phyloP scores from a whole-genome alignment of 23 tunicate genomes.

The Aplidium turbinatum region DNA sequence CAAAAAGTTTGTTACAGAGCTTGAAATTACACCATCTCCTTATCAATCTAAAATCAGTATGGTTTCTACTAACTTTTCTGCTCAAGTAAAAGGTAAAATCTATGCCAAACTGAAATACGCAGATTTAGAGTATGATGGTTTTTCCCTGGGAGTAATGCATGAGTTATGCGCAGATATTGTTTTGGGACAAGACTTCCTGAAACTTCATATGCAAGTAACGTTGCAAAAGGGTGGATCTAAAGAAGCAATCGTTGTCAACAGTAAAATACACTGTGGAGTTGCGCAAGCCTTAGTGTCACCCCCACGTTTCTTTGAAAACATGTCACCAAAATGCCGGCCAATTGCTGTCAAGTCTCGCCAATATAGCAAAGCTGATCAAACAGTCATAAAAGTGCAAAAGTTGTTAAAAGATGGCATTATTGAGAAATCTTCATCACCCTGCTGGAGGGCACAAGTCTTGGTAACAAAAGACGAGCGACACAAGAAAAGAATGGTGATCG shows the following conservation, averaged over 20 bases:
- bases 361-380: not conserved
- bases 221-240: not conserved
- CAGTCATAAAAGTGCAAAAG: not conserved
- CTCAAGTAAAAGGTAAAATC: no score
- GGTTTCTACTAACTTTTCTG: no score
- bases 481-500: slow-evolving; percentile 20
- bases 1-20: no score
- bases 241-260: no score
- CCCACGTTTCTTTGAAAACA: not conserved
- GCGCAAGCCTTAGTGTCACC: no score
- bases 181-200: slow-evolving; percentile 1
- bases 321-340: not conserved
- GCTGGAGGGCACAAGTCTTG: slow-evolving; percentile 23
- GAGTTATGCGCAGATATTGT: not conserved
- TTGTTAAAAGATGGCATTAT: not conserved
- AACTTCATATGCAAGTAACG: not conserved
- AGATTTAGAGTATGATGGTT: no score
- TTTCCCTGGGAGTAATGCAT: not conserved
- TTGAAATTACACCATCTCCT: no score
- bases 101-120: no score
- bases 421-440: not conserved
- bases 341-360: slow-evolving; percentile 2
- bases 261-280: no score
- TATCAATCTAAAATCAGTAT: no score
- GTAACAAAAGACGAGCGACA: slow-evolving; percentile 20